These are phyloP conservation scores for Hipposideros larvatus DNA, from an alignment of 2,797 vertebrate genomes.

Conservation along the genomic window DNA sequence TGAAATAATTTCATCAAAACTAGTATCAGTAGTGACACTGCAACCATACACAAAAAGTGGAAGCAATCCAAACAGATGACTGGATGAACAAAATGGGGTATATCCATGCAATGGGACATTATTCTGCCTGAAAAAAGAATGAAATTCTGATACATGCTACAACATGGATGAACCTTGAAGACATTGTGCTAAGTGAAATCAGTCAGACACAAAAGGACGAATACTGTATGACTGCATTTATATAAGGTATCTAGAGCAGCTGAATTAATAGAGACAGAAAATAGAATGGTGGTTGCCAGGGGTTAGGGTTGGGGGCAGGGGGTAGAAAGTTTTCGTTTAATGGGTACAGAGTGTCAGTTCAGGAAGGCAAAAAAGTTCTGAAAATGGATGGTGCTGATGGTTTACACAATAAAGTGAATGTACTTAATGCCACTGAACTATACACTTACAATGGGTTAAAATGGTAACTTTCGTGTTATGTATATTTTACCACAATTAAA, in stretches of 20 bases:
- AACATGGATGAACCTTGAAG: neutral
- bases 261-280: neutral
- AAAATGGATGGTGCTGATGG: neutral
- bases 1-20: neutral
- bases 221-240: neutral
- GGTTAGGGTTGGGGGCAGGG: accelerated
- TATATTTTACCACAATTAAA: neutral
- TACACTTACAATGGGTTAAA: neutral
- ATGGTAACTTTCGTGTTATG: neutral
- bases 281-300: neutral
- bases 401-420: neutral
- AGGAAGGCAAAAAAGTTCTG: neutral
- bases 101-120: no score
- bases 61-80: neutral
- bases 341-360: neutral
- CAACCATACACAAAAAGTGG: neutral
- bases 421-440: neutral
- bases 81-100: neutral
- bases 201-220: neutral
- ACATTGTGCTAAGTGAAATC: neutral
- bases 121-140: neutral
- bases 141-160: neutral
- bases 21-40: neutral
- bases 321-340: neutral
- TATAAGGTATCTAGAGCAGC: neutral